Evolutionary conservation across 2,113 vertebrate genomes (phyloP).

Genomic region (Actenoides hombroni): DNA sequence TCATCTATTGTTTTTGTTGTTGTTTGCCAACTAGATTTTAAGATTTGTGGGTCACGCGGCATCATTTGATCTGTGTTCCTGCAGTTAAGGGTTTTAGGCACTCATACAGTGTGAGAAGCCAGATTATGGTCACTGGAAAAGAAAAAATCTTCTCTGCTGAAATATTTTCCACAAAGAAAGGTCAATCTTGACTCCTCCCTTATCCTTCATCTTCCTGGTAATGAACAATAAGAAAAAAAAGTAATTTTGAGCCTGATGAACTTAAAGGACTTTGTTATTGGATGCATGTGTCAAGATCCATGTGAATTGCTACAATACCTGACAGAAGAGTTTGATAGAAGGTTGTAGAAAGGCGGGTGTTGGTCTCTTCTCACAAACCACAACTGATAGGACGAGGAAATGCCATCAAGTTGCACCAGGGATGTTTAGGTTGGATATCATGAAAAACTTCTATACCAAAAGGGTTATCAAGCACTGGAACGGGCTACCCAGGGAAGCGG

Average conservation of each 20-base stretch:
- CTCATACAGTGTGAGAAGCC: neutral
- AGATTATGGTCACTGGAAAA: neutral
- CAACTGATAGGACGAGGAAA: too few relatives aligned
- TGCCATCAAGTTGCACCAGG: too few relatives aligned
- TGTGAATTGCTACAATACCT: neutral
- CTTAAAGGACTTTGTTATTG: neutral
- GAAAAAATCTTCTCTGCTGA: neutral
- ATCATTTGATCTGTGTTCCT: neutral
- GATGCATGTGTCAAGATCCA: neutral
- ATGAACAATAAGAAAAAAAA: neutral
- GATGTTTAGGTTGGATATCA: too few relatives aligned
- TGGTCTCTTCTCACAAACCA: too few relatives aligned
- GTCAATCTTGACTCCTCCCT: neutral
- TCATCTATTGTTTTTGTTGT: neutral
- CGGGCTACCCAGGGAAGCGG: too few relatives aligned
- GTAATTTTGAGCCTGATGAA: neutral
- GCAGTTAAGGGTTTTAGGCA: neutral
- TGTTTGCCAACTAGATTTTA: neutral
- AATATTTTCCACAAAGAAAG: neutral
- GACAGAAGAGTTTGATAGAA: neutral
- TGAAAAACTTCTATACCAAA: too few relatives aligned
- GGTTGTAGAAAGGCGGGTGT: too few relatives aligned
- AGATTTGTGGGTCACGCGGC: neutral
- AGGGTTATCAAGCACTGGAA: too few relatives aligned
- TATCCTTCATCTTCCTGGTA: neutral